A percentile compares a stretch with the other conserved stretches of the same genome.
phyloP scores from a whole-genome alignment of 2,888 invertebrate genomes.

The Acanthosepion lycidas region DNA sequence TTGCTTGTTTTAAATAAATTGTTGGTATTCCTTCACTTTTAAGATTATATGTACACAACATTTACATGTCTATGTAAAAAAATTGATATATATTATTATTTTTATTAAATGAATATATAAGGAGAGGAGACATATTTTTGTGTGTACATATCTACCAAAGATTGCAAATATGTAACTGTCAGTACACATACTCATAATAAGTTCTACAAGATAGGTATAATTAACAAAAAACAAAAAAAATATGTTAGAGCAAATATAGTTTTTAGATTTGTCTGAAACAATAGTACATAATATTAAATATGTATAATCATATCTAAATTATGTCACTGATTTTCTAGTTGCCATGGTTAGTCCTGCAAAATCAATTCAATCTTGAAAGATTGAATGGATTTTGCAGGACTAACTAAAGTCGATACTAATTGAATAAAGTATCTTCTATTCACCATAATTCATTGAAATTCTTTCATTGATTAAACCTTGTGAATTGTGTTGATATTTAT shows the following conservation, averaged over 20 bases:
- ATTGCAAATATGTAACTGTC: too few species aligned
- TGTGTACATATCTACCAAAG: too few species aligned
- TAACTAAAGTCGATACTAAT: neutral
- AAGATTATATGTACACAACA: too few species aligned
- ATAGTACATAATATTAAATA: neutral
- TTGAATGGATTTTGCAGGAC: too few species aligned
- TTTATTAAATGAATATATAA: neutral
- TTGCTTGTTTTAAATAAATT: neutral
- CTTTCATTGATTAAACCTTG: neutral
- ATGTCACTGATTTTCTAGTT: neutral
- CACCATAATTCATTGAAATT: neutral
- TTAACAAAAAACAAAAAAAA: too few species aligned
- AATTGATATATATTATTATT: neutral
- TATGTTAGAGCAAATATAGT: too few species aligned
- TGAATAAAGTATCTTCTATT: neutral
- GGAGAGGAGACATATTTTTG: too few species aligned
- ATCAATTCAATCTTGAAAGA: neutral
- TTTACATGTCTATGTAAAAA: neutral
- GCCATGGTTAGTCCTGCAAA: neutral
- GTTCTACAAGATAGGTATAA: too few species aligned
- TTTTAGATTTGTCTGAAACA: too few species aligned
- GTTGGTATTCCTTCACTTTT: neutral
- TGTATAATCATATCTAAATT: neutral
- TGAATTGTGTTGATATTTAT: neutral
- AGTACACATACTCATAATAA: too few species aligned